Evolutionary conservation across 2,888 invertebrate genomes (phyloP), one percentile per base, ranked within the genome.

Genomic region (Operophtera brumata): DNA sequence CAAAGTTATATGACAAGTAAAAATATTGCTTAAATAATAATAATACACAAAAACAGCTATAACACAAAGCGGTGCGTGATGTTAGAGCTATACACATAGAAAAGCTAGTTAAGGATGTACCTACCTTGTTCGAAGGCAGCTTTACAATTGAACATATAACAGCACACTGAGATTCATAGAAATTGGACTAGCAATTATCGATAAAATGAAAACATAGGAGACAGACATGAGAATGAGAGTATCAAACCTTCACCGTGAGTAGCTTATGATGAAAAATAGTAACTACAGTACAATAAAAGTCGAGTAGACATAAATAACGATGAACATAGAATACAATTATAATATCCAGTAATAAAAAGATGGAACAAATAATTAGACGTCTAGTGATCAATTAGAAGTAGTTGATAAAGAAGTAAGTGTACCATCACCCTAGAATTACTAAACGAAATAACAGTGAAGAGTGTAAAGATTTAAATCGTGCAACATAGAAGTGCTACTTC

Each of bases 181-280:
- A 51, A 59, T 40, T 58, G 40, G 14, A 37, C 34, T 52, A 47
- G 66, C 52, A 20, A 4, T 51, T 51, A 46, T 46, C 34, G 9
- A 49, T 49, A 52, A 63, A 58, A 64, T 48, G 55, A 59, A 56
- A 70, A 66, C 68, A 66, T 61, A 70, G 65, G 70, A 76, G 70
- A 73, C 70, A 79, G 75, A 80, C 70, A 74, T 70, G 69, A 71
- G 44, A 69, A 67, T 73, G 70, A 77, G 70, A 82, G 86, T 87
- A 89, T 88, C 89, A 88, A 89, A 89, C 89, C 89, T 84, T 84
- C 89, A 90, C 89, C 89, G 78, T 84, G 83, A 84, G 75, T 78
- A 80, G 79, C 76, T 54, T 59, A 55, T 59, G 59, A 64, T 61
- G 54, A 61, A 65, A 57, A 59, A 50, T 30, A 28, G n/a, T 37